Base-by-base conservation (phyloP, 2,888 invertebrate genomes). In the Oasisia sp. region DNA sequence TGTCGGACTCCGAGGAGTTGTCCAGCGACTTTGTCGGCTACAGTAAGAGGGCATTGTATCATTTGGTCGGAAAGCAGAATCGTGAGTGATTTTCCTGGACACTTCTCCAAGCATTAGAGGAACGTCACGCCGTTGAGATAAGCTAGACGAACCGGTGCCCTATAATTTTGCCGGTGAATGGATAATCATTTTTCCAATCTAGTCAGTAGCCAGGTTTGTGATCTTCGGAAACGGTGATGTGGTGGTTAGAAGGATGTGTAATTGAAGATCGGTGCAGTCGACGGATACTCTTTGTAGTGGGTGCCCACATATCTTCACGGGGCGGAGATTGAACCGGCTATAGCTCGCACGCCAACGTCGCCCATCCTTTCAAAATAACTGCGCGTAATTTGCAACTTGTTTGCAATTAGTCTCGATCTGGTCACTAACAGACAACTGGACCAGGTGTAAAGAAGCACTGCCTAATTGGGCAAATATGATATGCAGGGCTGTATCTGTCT, bases 151-250 rank as follows among this genome's bases (percentile, higher is more conserved):
- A 74, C 27, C 74, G 74, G 2, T 74, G 74, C 74, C 74, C 74
- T 74, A 74, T 74, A 74, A 74, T 74, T 74, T 74, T 74, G 74
- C 74, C 74, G 19, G 74, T 74, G 74, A 74, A 74, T 74, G 74
- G 14, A 74, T 74, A 74, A 74, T 74, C 74, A 74, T 74, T 27
- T 74, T 74, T 74, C 27, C 19, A 74, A 74, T 74, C 74, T 74
- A 74, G 74, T 27, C 74, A 74, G 74, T 74, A 74, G 74, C 27
- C n/a, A 7, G n/a, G 74, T 74, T 74, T 74, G 74, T 74, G 74
- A 74, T 74, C 14, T 27, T 19, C 74, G 27, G 74, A 74, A 74
- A 74, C 27, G 74, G 74, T 27, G 74, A 74, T 19, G 74, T 74
- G 74, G 74, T 74, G 7, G 74, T 74, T 74, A 74, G 27, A 74